Base-by-base conservation (phyloP, 2,888 invertebrate species). In the Melitaea athalia region DNA sequence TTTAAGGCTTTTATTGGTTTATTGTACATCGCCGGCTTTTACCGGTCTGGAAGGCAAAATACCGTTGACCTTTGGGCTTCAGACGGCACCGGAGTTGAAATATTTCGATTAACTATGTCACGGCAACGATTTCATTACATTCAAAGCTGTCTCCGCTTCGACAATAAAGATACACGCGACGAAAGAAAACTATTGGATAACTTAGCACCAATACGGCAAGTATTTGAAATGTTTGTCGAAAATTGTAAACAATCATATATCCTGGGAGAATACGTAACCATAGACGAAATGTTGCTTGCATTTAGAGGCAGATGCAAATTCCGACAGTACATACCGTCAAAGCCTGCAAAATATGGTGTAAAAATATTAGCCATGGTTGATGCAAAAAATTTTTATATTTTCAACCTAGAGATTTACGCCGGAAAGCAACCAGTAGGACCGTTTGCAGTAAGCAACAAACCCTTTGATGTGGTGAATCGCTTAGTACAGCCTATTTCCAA, bases 51-150 rank as follows among this genome's bases (percentile, higher is more conserved):
- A 45, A 60, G 73, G 3, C 75, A 75, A 38, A 76, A 63, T 59
- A 38, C 74, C n/a, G 70, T 62, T 62, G 76, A 76, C 67, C 65
- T 76, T 14, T 76, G 76, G 73, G 8, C 63, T 17, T 71, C 69
- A 5, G 77, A 76, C 74, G 76, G 77, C 6, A 76, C 78, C 31
- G 76, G 76, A 8, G 73, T 76, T 17, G 76, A 77, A n/a, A 74
- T 77, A 43, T 78, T 77, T 73, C 60, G 75, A 0, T 57, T 67
- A 3, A 73, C 74, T 0, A 78, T 76, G 76, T 72, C 75, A 14
- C 10, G 3, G 3, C 49, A 49, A 14, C 15, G 49, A 14, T 49
- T 49, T 15, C 14, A 49, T 7, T 10, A 59, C 67, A 45, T 70
- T 73, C 72, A 74, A 70, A 76, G 67, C 33, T 52, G 59, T 65